phyloP scores from a whole-genome alignment of 2,113 vertebrate genomes.

The Peromyscus polionotus region DNA sequence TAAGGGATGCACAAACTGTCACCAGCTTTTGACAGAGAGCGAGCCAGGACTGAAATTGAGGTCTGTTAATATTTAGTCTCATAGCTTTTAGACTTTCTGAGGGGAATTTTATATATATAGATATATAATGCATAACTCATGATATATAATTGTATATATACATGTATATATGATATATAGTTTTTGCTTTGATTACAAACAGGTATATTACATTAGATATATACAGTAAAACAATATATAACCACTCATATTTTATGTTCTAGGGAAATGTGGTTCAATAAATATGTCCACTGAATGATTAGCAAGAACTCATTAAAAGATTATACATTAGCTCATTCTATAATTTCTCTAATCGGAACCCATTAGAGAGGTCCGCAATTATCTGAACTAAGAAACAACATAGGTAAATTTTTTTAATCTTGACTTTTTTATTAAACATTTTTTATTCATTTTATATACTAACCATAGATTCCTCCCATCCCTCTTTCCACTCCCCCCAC shows the following conservation, averaged over 20 bases:
- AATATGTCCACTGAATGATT: not conserved
- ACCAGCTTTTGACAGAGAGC: not conserved
- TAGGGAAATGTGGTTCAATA: conserved; percentile 20
- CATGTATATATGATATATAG: not conserved
- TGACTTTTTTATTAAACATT: no score
- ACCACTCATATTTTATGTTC: not conserved
- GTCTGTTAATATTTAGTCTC: not conserved
- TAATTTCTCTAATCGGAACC: not conserved
- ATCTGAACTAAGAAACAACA: not conserved
- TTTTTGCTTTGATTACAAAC: not conserved
- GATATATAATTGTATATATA: not conserved
- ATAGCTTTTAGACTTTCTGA: not conserved
- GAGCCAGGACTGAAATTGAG: not conserved
- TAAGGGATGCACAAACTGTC: not conserved
- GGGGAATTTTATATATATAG: not conserved
- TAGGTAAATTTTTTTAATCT: not conserved
- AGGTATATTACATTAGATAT: not conserved
- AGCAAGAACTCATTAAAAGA: not conserved
- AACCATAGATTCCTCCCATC: no score
- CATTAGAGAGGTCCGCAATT: not conserved
- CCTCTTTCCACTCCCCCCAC: no score
- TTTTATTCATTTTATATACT: no score
- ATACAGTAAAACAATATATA: not conserved
- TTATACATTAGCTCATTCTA: not conserved
- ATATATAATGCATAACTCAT: not conserved